Evolutionary conservation across 2,888 invertebrate genomes (phyloP), one percentile per base, ranked within the genome.

Genomic region (Strigamia transsilvanica): DNA sequence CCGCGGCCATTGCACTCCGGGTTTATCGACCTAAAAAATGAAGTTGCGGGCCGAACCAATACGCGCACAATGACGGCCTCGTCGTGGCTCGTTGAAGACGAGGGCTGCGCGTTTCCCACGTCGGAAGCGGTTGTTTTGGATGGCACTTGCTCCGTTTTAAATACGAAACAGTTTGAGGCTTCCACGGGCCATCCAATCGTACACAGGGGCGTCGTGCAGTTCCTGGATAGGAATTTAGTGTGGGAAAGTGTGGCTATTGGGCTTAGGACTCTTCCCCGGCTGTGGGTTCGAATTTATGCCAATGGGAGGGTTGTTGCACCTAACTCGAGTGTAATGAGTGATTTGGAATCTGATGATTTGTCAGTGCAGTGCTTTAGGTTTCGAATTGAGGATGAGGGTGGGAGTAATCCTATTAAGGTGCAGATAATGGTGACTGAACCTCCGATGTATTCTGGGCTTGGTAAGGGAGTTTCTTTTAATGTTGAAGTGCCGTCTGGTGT

Each of bases 1-100:
- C 95, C 95, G 7, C 38, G 18, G 12, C 13, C 41, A 13, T 61
- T 82, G 2, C 12, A 66, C 61, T 23, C 61, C 0, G 23, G 12
- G 9, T 66, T 66, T 18, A 21, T 5, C 21, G 12, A 21, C 10
- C 21, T 66, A 12, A 66, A 21, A 23, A 66, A 21, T 21, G 27
- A n/a, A 5, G 21, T 6, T 12, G 0, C 18, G n/a, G 21, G 12
- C 21, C 13, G 6, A 18, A 21, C 61, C 61, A 12, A 23, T 21
- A 2, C 21, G 6, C 21, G 61, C 18, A 56, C 51, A 56, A 15
- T 80, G 7, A 2, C n/a, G 10, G 32, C 81, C 21, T 21, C n/a
- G 7, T 32, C 15, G 6, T 81, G 81, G 81, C 34, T 34, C 9
- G 21, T 73, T 12, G 73, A 81, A 15, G 41, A 73, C 13, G 23